Evolutionary conservation across 2,113 vertebrate genomes (phyloP).

Genomic region (Synodontis membranacea): DNA sequence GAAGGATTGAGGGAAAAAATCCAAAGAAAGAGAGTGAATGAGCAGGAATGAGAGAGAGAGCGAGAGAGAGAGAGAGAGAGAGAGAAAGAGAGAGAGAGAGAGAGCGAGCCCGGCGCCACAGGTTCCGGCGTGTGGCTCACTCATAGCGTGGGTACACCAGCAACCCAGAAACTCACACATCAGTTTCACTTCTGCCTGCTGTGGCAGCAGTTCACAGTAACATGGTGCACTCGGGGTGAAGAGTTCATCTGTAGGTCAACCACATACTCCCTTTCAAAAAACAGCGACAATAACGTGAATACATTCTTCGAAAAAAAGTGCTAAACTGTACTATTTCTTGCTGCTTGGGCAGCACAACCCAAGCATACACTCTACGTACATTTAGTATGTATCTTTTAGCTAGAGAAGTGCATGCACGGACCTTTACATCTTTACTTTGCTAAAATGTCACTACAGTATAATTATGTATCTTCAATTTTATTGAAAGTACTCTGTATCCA

Average conservation of each 20-base stretch:
- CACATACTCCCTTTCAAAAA: slow-evolving; percentile 40
- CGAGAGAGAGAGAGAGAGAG: slow-evolving; percentile 55
- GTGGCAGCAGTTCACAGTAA: slow-evolving; percentile 71
- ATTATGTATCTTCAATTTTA: background rate
- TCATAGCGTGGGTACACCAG: slow-evolving; percentile 61
- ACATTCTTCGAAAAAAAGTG: background rate
- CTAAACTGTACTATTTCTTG: background rate
- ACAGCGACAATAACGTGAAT: background rate
- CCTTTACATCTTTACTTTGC: background rate
- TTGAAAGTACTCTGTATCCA: background rate
- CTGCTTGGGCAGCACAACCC: background rate
- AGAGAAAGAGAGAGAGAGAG: slow-evolving; percentile 54
- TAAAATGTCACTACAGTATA: background rate
- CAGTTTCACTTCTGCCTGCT: slow-evolving; percentile 79
- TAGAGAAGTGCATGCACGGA: background rate
- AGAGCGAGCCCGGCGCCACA: slow-evolving; percentile 63
- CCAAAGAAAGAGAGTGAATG: slow-evolving; percentile 48
- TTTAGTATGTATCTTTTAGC: background rate
- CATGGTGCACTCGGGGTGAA: slow-evolving; percentile 64
- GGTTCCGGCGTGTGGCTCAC: slow-evolving; percentile 59
- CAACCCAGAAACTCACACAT: slow-evolving; percentile 68
- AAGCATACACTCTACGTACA: background rate
- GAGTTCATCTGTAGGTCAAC: slow-evolving; percentile 70
- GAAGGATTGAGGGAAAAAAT: slow-evolving; percentile 50
- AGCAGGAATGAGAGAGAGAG: slow-evolving; percentile 63